A percentile compares a stretch with the other conserved stretches of the same genome.
These are phyloP conservation scores for Chaetops frenatus DNA, from an alignment of 2,113 vertebrate genomes.

Conservation along the genomic window DNA sequence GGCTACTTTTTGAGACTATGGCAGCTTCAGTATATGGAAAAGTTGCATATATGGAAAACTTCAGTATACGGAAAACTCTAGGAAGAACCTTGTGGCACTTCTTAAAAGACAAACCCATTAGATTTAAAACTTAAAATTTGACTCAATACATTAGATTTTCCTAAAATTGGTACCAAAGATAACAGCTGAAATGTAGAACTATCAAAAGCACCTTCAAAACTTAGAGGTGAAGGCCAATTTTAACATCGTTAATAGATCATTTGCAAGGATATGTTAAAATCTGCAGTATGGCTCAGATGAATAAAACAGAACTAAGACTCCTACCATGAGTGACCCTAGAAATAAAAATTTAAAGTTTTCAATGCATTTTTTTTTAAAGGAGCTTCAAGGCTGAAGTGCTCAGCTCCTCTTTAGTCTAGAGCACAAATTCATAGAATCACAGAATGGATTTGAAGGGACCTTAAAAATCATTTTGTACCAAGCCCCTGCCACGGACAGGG, in stretches of 20 bases:
- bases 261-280: background rate
- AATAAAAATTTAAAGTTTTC: background rate
- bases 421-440: background rate
- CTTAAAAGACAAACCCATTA: background rate
- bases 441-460: background rate
- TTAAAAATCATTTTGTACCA: background rate
- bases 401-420: background rate
- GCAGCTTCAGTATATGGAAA: background rate
- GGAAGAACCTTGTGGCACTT: background rate
- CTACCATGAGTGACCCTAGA: background rate
- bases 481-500: background rate
- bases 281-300: background rate
- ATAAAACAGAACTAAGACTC: background rate
- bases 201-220: background rate
- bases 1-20: background rate
- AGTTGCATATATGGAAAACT: background rate
- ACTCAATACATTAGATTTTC: background rate
- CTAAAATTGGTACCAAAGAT: background rate
- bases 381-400: background rate
- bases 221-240: background rate
- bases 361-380: background rate
- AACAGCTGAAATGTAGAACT: background rate
- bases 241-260: background rate
- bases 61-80: background rate
- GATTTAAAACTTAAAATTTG: background rate